Percentiles rank a stretch among this genome's conserved stretches.
These are phyloP conservation scores for Rhabdophis nuchalis DNA, from an alignment of 2,797 vertebrate species.

Conservation along the genomic window DNA sequence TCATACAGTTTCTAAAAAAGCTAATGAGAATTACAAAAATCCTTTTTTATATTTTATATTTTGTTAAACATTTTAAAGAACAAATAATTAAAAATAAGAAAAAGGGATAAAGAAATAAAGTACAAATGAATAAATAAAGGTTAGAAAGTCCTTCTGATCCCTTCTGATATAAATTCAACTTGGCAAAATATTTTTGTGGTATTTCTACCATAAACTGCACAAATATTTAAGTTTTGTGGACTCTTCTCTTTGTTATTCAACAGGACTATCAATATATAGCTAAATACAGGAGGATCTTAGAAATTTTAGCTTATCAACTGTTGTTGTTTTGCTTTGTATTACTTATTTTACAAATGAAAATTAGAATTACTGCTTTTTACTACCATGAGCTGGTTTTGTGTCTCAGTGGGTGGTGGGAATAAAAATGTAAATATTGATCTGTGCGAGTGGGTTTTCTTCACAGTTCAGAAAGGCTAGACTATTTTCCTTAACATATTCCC, in stretches of 20 bases:
- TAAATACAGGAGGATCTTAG: conserved; percentile 9
- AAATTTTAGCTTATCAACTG: conserved; percentile 5
- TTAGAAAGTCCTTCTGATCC: not conserved
- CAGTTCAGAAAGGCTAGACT: too few relatives aligned
- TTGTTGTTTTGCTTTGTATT: conserved; percentile 26
- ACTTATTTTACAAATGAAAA: conserved; percentile 25
- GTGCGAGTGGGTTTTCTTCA: too few relatives aligned
- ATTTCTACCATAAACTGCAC: not conserved
- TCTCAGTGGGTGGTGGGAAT: too few relatives aligned
- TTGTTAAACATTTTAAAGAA: not conserved
- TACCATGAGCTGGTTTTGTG: not conserved
- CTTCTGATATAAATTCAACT: not conserved
- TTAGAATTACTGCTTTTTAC: conserved; percentile 19
- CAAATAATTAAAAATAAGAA: not conserved
- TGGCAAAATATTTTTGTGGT: not conserved
- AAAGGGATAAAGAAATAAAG: not conserved
- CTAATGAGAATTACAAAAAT: not conserved
- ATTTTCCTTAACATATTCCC: too few relatives aligned
- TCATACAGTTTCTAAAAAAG: not conserved
- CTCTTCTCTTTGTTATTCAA: not conserved
- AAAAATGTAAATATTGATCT: too few relatives aligned
- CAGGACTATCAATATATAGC: not conserved
- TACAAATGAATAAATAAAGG: not conserved
- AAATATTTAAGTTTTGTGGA: not conserved
- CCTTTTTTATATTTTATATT: not conserved